A percentile compares a stretch with the other conserved stretches of the same genome.
phyloP scores from a whole-genome alignment of 2,113 vertebrate species.

The Anarhynchus alexandrinus region DNA sequence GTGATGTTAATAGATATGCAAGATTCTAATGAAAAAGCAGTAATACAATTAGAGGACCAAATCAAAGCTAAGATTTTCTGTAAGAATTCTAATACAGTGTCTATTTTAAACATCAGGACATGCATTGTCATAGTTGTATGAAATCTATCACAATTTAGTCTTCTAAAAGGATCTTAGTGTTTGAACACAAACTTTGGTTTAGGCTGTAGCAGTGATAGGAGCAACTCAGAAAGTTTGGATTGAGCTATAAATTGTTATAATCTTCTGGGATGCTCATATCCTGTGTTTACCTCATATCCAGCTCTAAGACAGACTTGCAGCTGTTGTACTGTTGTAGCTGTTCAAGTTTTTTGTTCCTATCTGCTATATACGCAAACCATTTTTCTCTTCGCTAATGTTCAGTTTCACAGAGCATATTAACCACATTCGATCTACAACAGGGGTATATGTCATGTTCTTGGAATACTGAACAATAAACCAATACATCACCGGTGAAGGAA shows the following conservation, averaged over 20 bases:
- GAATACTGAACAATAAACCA: background rate
- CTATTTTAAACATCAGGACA: background rate
- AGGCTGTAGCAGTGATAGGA: background rate
- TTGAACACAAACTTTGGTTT: background rate
- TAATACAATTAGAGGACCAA: background rate
- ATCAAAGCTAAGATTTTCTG: background rate
- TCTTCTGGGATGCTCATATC: background rate
- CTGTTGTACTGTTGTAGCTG: background rate
- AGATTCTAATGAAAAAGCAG: background rate
- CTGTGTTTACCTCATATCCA: background rate
- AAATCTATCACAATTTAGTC: background rate
- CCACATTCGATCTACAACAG: background rate
- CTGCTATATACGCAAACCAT: background rate
- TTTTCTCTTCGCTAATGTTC: background rate
- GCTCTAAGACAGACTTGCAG: background rate
- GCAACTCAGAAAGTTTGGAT: background rate
- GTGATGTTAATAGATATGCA: background rate
- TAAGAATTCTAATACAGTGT: background rate
- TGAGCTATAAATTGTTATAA: background rate
- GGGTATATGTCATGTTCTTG: background rate
- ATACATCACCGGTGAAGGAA: background rate
- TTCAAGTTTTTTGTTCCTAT: background rate
- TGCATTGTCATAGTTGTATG: background rate
- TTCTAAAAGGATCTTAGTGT: background rate
- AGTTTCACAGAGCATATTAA: background rate